Conservation (phyloP, 1,140 invertebrate species). For the Camponotus floridanus region DNA sequence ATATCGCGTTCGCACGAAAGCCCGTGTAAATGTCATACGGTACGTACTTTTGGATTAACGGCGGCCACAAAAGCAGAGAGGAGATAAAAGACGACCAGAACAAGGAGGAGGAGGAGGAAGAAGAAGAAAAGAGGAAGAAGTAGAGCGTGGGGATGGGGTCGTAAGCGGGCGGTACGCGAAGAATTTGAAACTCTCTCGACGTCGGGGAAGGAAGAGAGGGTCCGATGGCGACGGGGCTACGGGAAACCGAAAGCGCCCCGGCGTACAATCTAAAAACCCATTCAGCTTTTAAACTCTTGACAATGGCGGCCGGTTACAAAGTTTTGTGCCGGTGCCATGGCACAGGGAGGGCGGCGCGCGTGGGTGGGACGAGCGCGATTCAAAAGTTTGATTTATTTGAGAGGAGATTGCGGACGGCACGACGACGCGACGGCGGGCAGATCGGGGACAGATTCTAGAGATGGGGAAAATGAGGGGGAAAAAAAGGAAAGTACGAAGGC, state of each 20-base stretch:
- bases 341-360: conserved; percentile 45
- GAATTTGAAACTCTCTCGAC: conserved; percentile 78
- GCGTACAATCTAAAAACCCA: conserved; percentile 85
- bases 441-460: conserved; percentile 66
- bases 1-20: conserved; percentile 43
- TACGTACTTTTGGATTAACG: conserved; percentile 63
- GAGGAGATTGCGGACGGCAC: conserved; percentile 83
- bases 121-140: neutral
- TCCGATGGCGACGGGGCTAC: conserved; percentile 71
- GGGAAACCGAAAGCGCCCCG: conserved; percentile 82
- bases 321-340: conserved; percentile 74
- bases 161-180: conserved; percentile 64
- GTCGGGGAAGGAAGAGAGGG: conserved; percentile 21
- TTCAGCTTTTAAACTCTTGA: conserved; percentile 86
- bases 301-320: conserved; percentile 83
- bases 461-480: conserved; percentile 20
- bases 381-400: conserved; percentile 86
- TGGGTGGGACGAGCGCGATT: conserved; percentile 76
- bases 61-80: conserved; percentile 26
- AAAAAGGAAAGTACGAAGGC: conserved; percentile 62
- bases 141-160: conserved; percentile 24
- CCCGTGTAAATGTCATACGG: conserved; percentile 56
- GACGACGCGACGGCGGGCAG: conserved; percentile 65
- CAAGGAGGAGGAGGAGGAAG: conserved; percentile 9
- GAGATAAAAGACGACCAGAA: conserved; percentile 29